Conservation (phyloP, 2,888 invertebrate genomes). For the Capitulum mitella region DNA sequence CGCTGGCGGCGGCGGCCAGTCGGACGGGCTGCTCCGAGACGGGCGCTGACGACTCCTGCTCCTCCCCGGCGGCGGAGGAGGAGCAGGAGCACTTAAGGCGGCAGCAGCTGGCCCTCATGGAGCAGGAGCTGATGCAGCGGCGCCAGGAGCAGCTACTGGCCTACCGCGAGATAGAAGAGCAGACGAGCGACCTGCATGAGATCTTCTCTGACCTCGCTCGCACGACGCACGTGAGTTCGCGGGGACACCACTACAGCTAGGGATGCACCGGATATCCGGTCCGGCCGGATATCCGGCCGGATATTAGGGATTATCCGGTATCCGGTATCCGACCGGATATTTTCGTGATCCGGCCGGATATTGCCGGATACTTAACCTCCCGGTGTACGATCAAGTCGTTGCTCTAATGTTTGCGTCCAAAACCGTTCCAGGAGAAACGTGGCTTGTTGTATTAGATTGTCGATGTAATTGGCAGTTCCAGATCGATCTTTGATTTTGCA, state of each 20-base stretch:
- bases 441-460: no score
- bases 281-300: not conserved
- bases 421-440: no score
- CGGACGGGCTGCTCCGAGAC: not conserved
- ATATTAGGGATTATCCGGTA: no score
- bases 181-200: not conserved
- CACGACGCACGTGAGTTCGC: not conserved
- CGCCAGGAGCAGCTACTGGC: not conserved
- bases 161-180: not conserved
- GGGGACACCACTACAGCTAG: no score
- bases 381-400: not conserved
- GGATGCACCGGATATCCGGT: not conserved
- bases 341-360: not conserved
- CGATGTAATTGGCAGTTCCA: no score
- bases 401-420: no score
- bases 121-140: not conserved
- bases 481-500: no score
- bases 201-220: not conserved
- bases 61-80: not conserved
- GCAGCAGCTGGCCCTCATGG: not conserved
- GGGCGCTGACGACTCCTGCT: not conserved
- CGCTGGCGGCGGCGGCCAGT: not conserved
- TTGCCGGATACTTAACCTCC: not conserved
- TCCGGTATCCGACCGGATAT: no score
- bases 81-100: not conserved